Base-by-base conservation (phyloP, 2,888 invertebrate species). In the Parapristionchus giblindavisi region DNA sequence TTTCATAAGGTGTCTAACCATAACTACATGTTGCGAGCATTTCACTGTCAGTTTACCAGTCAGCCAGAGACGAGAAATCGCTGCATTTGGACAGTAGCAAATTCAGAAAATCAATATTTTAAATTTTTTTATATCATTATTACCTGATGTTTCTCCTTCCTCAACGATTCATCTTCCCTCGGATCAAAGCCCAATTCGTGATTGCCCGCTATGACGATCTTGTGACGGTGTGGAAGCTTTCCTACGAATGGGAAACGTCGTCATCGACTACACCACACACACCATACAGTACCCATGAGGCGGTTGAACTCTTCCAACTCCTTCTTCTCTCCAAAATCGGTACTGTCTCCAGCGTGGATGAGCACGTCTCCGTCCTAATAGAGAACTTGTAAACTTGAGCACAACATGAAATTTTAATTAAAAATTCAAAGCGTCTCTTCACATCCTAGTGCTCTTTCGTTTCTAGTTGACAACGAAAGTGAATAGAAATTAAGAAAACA, bases 191-290 rank as follows among this genome's bases (percentile, higher is more conserved):
- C 93, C 52, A 94, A 89, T 87, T 94, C 94, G 89, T 94, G 94
- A 90, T 94, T 94, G 38, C 94, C 94, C 73, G 93, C 93, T 82
- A 94, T 94, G 0, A 93, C 93, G 77, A 94, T 90, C 89, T 94
- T 94, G 85, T 93, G 91, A 84, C 91, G 92, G 87, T 94, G 94
- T 0, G 93, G 93, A 80, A 94, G 89, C 51, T 90, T 89, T 54
- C 91, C 92, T 92, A 56, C 81, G 65, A 27, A 43, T 43, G 8
- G 43, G 24, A 5, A 3, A 60, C 21, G 38, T 21, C 2, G 21
- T n/a, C 21, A 60, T n/a, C 58, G 32, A 14, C 27, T 11, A 27
- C 38, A 17, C 17, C 17, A 17, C 11, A 43, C 43, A 43, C n/a
- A n/a, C n/a, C n/a, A n/a, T 43, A 3, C 43, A 40, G 0, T 17